phyloP scores from a whole-genome alignment of 2,113 vertebrate species.

The Circaetus gallicus region DNA sequence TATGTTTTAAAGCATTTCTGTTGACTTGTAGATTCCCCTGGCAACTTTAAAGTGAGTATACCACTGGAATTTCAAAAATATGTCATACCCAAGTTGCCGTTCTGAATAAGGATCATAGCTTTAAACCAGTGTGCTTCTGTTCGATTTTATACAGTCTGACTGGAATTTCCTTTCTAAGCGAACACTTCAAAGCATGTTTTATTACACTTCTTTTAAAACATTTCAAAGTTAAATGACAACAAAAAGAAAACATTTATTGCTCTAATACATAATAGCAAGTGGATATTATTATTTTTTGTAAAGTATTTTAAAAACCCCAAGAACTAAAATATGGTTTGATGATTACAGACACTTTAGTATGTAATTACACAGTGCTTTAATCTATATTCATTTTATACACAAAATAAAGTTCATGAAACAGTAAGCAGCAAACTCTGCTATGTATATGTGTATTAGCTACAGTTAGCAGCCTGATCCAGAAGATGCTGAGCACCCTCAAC shows the following conservation, averaged over 20 bases:
- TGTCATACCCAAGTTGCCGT: not conserved
- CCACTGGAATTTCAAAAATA: not conserved
- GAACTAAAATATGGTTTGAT: slow-evolving; percentile 51
- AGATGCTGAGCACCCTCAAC: slow-evolving; percentile 1
- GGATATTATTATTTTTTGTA: slow-evolving; percentile 24
- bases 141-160: not conserved
- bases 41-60: not conserved
- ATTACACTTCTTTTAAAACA: slow-evolving; percentile 27
- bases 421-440: slow-evolving; percentile 18
- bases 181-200: slow-evolving; percentile 21
- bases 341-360: slow-evolving; percentile 52
- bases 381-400: slow-evolving; percentile 53
- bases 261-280: slow-evolving; percentile 39
- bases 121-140: not conserved
- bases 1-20: not conserved
- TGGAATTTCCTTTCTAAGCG: not conserved
- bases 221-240: slow-evolving; percentile 44
- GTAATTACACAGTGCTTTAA: slow-evolving; percentile 56
- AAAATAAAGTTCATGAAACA: slow-evolving; percentile 27
- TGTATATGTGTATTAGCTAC: not conserved
- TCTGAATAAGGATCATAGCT: not conserved
- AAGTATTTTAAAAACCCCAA: slow-evolving; percentile 37
- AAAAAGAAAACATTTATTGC: slow-evolving; percentile 66
- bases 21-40: not conserved
- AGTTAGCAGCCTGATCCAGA: slow-evolving; percentile 28